Evolutionary conservation across 2,888 invertebrate species (phyloP), one percentile per base, ranked within the genome.

Genomic region (Brenthis ino): DNA sequence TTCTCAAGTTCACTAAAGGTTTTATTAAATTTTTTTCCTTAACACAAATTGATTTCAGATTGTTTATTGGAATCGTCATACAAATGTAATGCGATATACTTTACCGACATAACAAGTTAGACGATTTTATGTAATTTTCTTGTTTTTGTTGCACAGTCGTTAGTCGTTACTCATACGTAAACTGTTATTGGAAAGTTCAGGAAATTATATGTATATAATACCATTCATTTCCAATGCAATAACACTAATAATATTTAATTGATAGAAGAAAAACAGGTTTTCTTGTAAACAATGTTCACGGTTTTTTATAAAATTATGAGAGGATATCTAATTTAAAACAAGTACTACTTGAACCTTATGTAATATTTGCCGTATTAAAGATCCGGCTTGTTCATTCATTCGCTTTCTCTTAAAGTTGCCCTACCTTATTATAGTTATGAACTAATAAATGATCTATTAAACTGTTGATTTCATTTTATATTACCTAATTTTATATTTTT

Each of bases 341-440:
- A 64, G 43, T 56, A 64, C 28, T 2, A 48, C 47, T 64, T n/a
- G 2, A 56, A 16, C n/a, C 55, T 37, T 63, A 54, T 6, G 48
- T 56, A 64, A 64, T 56, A 64, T 56, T 64, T 64, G 13, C 11
- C 48, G 24, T 55, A 48, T 55, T 56, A 28, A 24, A 55, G 28
- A 64, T 64, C 64, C 64, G 64, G 64, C 16, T 64, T 48, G 47
- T 48, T 53, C n/a, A 13, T 20, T 28, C 28, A 20, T 55, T 54
- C 48, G 55, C 64, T 64, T 64, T 64, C 64, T 64, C 64, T 48
- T 28, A 53, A 43, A 20, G 2, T 20, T 54, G 43, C 24, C 14
- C 20, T 63, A 43, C 13, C 24, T 54, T 43, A 6, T 60, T n/a
- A 50, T 37, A 57, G 43, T 16, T 60, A 60, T 60, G 14, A 50